Base-by-base conservation (phyloP, 2,888 invertebrate species). In the Cerceris ruficornis region DNA sequence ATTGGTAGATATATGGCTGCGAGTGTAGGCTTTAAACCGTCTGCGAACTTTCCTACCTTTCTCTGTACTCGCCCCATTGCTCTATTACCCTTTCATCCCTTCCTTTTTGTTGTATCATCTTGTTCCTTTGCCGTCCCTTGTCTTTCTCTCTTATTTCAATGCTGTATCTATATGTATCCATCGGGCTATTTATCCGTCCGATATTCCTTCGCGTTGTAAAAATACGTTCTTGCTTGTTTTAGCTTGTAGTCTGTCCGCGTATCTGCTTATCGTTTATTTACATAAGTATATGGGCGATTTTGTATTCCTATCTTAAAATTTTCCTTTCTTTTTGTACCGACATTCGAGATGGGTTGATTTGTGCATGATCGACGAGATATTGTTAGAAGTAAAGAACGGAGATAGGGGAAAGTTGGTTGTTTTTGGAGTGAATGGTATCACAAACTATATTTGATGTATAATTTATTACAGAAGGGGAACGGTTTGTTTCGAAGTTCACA, bases 21-120 rank as follows among this genome's bases (percentile, higher is more conserved):
- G 42, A 59, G 64, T 15, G 65, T 61, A 64, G 65, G 75, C 64
- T 80, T 80, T 78, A 81, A 84, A 84, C 75, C 81, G 81, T 84
- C 82, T 81, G 77, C 77, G 55, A 84, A 84, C 79, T 84, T 84
- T 46, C 64, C 39, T 54, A 39, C 46, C 41, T 52, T 17, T 49
- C 52, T 41, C 39, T n/a, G n/a, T 17, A 46, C 64, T 15, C 11
- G n/a, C 43, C 5, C 41, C 41, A 13, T 65, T 46, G 9, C n/a
- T 49, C 41, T 57, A 57, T 42, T 42, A 59, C 15, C 50, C 42
- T 15, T 68, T 70, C 62, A 49, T 49, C 49, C 67, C 54, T 65
- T 58, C 60, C 50, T n/a, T n/a, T 50, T 50, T n/a, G 7, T 7
- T 50, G 13, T 50, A 50, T n/a, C 50, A n/a, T 11, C n/a, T 50